Percentiles rank a stretch among this genome's conserved stretches.
These are phyloP conservation scores for Daboia siamensis DNA, from an alignment of 2,113 vertebrate species.

Conservation along the genomic window DNA sequence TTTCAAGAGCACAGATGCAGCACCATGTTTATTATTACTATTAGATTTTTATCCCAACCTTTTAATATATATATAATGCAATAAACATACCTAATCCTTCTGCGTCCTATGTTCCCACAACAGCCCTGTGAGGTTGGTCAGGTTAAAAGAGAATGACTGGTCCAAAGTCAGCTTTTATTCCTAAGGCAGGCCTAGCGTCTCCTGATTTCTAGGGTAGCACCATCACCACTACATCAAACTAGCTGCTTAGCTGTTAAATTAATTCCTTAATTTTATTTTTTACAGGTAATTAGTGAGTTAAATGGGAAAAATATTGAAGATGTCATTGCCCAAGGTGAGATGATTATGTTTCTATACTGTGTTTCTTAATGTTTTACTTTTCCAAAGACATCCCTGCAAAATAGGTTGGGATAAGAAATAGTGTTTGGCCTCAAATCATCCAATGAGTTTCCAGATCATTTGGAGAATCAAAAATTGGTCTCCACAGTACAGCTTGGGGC, in stretches of 20 bases:
- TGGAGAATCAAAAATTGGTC: not conserved
- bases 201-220: not conserved
- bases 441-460: not conserved
- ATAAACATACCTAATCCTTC: not conserved
- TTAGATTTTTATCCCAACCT: not conserved
- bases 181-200: not conserved
- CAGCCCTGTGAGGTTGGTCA: not conserved
- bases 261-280: conserved; percentile 28
- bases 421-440: not conserved
- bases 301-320: conserved; percentile 90
- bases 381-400: not conserved
- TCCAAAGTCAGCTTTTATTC: not conserved
- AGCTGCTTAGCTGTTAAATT: not conserved
- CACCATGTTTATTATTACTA: not conserved
- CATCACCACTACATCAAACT: not conserved
- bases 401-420: not conserved
- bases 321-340: conserved; percentile 90
- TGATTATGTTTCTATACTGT: not conserved
- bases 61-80: not conserved
- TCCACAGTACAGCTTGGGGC: not conserved
- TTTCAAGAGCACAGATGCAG: not conserved
- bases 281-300: conserved; percentile 88
- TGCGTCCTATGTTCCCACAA: not conserved
- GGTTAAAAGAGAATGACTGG: not conserved
- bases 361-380: not conserved